Percentiles rank a stretch among this genome's conserved stretches.
Evolutionary conservation across 2,113 vertebrate genomes (phyloP).

Genomic region (Martes martes): DNA sequence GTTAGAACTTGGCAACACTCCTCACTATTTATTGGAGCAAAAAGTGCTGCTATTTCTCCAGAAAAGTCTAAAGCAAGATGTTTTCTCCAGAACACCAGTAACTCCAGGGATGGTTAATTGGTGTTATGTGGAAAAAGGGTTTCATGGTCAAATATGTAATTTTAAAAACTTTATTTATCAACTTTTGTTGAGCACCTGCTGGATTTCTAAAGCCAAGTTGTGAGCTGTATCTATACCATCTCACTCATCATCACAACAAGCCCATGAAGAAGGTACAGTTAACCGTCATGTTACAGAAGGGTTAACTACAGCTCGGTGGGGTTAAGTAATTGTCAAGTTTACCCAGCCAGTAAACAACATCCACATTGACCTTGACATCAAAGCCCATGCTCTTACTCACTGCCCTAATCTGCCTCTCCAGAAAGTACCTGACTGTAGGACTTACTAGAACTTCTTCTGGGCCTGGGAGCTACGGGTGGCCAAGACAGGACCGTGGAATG

Average conservation of each 20-base stretch:
- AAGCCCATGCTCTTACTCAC: neutral
- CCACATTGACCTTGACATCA: neutral
- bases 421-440: neutral
- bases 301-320: neutral
- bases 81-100: neutral
- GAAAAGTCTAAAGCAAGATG: neutral
- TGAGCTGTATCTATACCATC: neutral
- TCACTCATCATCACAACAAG: neutral
- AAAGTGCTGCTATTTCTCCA: neutral
- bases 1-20: constrained; percentile 11
- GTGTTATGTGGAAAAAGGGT: neutral
- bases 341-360: neutral
- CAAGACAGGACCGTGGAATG: neutral
- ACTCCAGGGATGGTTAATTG: neutral
- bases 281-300: neutral
- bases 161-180: neutral
- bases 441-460: neutral
- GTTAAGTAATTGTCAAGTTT: neutral
- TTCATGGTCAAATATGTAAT: neutral
- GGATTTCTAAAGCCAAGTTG: neutral
- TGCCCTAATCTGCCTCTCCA: neutral
- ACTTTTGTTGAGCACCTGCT: neutral
- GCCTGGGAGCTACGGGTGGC: neutral
- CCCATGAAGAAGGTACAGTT: neutral
- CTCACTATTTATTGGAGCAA: constrained; percentile 47